Percentiles rank a stretch among this genome's conserved stretches.
Evolutionary conservation across 2,797 vertebrate genomes (phyloP).

Genomic region (Mormyrus proboscirostris): DNA sequence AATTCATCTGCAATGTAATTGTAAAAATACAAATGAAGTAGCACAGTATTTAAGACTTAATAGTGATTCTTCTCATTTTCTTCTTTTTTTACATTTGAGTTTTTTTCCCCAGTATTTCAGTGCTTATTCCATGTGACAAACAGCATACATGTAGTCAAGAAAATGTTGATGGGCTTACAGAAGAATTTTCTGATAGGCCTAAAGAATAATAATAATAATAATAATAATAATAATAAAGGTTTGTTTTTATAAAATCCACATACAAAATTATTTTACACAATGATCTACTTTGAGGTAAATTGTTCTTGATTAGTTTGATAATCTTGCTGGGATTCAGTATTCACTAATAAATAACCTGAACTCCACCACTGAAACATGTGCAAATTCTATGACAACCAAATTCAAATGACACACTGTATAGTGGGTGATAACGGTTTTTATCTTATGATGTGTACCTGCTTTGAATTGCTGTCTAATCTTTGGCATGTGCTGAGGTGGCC

Average conservation of each 20-base stretch:
- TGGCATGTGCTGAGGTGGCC: slow-evolving; percentile 33
- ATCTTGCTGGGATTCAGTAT: not conserved
- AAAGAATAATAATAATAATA: not conserved
- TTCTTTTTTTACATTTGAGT: not conserved
- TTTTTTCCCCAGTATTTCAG: not conserved
- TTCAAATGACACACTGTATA: slow-evolving; percentile 2
- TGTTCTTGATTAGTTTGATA: not conserved
- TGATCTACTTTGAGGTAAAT: not conserved
- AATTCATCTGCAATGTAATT: not conserved
- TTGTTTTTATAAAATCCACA: not conserved
- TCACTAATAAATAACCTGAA: not conserved
- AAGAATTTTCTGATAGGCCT: not conserved
- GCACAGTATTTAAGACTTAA: not conserved
- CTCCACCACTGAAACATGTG: not conserved
- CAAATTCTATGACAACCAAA: slow-evolving; percentile 10
- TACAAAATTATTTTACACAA: not conserved
- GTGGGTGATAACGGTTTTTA: not conserved
- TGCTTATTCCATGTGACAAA: not conserved
- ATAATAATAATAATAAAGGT: not conserved
- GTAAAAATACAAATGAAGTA: not conserved
- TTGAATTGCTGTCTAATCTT: slow-evolving; percentile 29
- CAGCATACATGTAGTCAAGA: not conserved
- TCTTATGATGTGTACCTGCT: slow-evolving; percentile 10
- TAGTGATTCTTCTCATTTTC: not conserved
- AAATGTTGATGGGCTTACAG: not conserved